A percentile compares a stretch with the other conserved stretches of the same genome.
Evolutionary conservation across 2,888 invertebrate genomes (phyloP).

Genomic region (Parnassius smintheus): DNA sequence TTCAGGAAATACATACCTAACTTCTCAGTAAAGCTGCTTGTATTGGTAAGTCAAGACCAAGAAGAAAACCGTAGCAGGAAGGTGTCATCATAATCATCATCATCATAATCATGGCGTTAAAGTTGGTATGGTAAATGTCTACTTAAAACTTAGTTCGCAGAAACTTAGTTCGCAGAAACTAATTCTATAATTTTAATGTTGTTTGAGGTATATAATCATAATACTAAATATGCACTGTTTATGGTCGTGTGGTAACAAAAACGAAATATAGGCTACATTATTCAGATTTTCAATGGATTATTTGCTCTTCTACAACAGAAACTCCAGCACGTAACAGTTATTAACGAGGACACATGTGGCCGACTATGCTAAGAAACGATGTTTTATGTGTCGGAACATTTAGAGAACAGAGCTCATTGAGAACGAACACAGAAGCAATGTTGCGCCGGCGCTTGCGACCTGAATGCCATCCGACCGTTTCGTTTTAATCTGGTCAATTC

Average conservation of each 20-base stretch:
- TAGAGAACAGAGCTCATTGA: slow-evolving; percentile 59
- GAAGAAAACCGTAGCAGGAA: no score
- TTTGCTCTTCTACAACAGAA: slow-evolving; percentile 15
- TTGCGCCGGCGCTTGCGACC: slow-evolving; percentile 65
- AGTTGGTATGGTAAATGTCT: no score
- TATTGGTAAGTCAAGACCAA: no score
- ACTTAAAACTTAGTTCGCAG: no score
- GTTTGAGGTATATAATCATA: no score
- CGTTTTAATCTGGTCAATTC: slow-evolving; percentile 68
- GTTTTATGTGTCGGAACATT: slow-evolving; percentile 47
- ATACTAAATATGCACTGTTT: not conserved
- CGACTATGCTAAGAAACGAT: slow-evolving; percentile 47
- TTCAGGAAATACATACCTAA: no score
- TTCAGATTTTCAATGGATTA: slow-evolving; percentile 13
- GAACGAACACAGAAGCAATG: slow-evolving; percentile 50
- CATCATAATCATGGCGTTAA: no score
- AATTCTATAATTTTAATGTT: no score
- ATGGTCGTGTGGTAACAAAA: not conserved
- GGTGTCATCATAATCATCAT: no score
- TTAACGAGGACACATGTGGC: slow-evolving; percentile 29
- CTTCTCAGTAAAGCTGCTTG: no score
- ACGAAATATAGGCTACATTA: slow-evolving; percentile 13
- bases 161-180: no score
- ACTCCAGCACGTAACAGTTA: slow-evolving; percentile 23
- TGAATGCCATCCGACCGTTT: slow-evolving; percentile 68